These are phyloP conservation scores for Hypercompe scribonia DNA, from an alignment of 2,888 invertebrate genomes.

Conservation along the genomic window DNA sequence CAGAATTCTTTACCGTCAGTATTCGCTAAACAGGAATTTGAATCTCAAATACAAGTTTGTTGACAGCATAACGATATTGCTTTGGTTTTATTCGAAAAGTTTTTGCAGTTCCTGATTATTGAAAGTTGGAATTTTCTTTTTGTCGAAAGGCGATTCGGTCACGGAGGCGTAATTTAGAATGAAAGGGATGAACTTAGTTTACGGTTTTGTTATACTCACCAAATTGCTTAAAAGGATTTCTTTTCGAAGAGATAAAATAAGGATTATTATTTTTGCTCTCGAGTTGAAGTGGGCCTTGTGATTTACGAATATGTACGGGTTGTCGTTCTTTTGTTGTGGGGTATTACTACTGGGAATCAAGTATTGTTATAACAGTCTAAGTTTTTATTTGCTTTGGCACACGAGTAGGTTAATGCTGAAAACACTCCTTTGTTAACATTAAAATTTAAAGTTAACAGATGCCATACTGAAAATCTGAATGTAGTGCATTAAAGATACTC, in stretches of 20 bases:
- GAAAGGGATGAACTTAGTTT: slow-evolving; percentile 55
- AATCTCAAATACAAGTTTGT: slow-evolving; percentile 34
- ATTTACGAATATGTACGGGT: slow-evolving; percentile 25
- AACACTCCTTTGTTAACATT: background rate
- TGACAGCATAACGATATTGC: slow-evolving; percentile 33
- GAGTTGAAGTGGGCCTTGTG: slow-evolving; percentile 44
- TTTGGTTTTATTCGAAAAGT: slow-evolving; percentile 63
- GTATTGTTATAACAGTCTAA: slow-evolving; percentile 32
- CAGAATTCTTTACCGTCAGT: slow-evolving; percentile 21
- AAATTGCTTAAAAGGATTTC: slow-evolving; percentile 54
- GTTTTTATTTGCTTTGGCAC: background rate
- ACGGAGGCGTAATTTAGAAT: slow-evolving; percentile 53
- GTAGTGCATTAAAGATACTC: too few species aligned
- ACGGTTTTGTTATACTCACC: slow-evolving; percentile 59
- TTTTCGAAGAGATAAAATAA: slow-evolving; percentile 36
- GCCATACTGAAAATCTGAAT: too few species aligned
- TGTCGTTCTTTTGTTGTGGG: slow-evolving; percentile 35
- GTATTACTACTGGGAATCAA: slow-evolving; percentile 45
- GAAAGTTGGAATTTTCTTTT: slow-evolving; percentile 62
- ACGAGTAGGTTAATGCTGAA: background rate
- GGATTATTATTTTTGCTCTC: slow-evolving; percentile 47
- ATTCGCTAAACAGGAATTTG: slow-evolving; percentile 11
- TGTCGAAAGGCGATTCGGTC: slow-evolving; percentile 50
- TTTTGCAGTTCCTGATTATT: slow-evolving; percentile 65
- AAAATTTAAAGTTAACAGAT: background rate